Evolutionary conservation across 2,113 vertebrate species (phyloP).

Genomic region (Malurus elegans): DNA sequence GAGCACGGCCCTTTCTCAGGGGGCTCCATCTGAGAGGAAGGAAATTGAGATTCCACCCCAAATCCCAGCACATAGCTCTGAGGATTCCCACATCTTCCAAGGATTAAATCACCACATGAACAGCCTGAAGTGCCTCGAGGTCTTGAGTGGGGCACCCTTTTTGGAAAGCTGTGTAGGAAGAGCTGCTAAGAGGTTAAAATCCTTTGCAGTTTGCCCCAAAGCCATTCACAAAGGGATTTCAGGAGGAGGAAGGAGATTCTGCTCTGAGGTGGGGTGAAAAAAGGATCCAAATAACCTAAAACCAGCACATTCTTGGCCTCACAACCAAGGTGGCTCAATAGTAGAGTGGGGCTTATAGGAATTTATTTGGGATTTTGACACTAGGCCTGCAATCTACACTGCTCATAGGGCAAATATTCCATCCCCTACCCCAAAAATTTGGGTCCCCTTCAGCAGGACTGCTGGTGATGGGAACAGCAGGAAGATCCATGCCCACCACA

Average conservation of each 20-base stretch:
- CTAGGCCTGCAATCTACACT: background rate
- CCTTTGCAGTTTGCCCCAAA: background rate
- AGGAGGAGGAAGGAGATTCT: background rate
- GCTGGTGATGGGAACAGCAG: background rate
- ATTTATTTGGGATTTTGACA: background rate
- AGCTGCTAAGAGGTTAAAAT: background rate
- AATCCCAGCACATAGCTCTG: constrained; percentile 35
- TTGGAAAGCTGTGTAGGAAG: background rate
- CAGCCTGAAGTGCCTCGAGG: background rate
- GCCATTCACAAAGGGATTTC: background rate
- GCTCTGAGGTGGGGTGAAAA: background rate
- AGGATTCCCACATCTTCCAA: constrained; percentile 52
- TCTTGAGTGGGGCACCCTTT: background rate
- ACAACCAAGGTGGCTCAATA: background rate
- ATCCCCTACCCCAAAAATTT: background rate
- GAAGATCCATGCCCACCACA: background rate
- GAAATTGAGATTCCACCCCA: constrained; percentile 63
- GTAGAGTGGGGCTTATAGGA: background rate
- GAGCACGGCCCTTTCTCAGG: background rate
- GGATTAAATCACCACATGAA: constrained; percentile 35
- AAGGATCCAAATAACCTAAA: background rate
- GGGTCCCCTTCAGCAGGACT: background rate
- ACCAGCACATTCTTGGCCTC: background rate
- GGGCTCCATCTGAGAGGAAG: constrained; percentile 32
- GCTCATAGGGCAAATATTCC: background rate